phyloP scores from a whole-genome alignment of 2,113 vertebrate species.

The Haliaeetus leucogaster region DNA sequence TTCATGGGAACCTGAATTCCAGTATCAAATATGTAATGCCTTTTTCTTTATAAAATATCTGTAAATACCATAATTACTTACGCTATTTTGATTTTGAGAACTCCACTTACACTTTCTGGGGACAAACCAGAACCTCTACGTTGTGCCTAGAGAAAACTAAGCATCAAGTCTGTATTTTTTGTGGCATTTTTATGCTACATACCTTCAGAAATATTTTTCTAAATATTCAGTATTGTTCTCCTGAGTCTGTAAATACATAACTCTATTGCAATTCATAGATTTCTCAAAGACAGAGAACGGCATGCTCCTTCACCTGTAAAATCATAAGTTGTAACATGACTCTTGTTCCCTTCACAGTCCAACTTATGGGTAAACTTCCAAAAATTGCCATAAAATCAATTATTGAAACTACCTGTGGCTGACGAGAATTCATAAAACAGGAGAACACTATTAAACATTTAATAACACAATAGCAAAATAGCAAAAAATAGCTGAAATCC shows the following conservation, averaged over 20 bases:
- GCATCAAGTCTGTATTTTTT: background rate
- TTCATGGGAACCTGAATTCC: background rate
- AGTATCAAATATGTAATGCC: background rate
- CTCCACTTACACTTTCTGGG: background rate
- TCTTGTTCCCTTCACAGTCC: background rate
- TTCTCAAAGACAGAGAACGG: background rate
- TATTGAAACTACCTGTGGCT: background rate
- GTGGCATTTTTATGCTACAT: background rate
- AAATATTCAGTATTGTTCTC: background rate
- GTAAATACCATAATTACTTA: background rate
- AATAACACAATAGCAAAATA: background rate
- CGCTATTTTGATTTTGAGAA: background rate
- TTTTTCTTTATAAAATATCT: background rate
- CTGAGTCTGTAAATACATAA: background rate
- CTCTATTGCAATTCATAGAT: background rate
- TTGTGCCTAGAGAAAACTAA: background rate
- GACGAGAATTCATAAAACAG: background rate
- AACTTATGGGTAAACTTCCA: background rate
- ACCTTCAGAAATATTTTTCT: background rate
- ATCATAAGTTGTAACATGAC: background rate
- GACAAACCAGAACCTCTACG: background rate
- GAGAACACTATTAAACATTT: background rate
- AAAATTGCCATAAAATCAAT: background rate
- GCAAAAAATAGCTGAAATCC: background rate
- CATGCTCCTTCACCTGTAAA: background rate